These are phyloP conservation scores for Recurvirostra avosetta DNA, from an alignment of 2,113 vertebrate species.

Conservation along the genomic window DNA sequence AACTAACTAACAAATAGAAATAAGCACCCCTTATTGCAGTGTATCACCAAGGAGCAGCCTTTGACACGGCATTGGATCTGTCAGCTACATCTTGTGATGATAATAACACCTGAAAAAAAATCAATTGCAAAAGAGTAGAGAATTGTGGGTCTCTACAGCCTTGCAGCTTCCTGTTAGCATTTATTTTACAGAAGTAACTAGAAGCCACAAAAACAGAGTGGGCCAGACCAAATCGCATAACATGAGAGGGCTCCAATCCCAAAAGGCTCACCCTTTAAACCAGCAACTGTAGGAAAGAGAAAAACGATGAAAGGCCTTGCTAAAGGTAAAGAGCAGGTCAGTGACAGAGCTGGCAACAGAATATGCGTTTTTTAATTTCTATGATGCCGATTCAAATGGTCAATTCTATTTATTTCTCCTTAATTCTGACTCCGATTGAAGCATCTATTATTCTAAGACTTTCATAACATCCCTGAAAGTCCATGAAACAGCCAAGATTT, in stretches of 20 bases:
- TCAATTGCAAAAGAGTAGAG: background rate
- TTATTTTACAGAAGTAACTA: background rate
- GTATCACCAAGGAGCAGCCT: background rate
- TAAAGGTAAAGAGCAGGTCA: background rate
- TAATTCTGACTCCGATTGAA: background rate
- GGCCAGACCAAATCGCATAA: background rate
- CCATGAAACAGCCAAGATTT: background rate
- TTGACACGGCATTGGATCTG: fast-evolving
- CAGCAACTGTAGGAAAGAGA: background rate
- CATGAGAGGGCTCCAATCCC: background rate
- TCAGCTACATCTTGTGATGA: background rate
- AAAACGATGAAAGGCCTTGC: background rate
- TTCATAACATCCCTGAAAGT: background rate
- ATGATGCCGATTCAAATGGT: background rate
- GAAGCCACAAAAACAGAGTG: background rate
- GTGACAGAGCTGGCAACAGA: background rate
- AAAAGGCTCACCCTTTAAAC: background rate
- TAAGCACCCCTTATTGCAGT: background rate
- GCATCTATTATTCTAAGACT: background rate
- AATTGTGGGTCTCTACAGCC: background rate
- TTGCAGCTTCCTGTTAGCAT: background rate
- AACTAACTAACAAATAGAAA: background rate
- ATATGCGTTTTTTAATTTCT: background rate
- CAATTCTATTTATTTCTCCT: background rate
- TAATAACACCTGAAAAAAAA: background rate